phyloP scores from a whole-genome alignment of 2,113 vertebrate genomes.

The Calypte anna region DNA sequence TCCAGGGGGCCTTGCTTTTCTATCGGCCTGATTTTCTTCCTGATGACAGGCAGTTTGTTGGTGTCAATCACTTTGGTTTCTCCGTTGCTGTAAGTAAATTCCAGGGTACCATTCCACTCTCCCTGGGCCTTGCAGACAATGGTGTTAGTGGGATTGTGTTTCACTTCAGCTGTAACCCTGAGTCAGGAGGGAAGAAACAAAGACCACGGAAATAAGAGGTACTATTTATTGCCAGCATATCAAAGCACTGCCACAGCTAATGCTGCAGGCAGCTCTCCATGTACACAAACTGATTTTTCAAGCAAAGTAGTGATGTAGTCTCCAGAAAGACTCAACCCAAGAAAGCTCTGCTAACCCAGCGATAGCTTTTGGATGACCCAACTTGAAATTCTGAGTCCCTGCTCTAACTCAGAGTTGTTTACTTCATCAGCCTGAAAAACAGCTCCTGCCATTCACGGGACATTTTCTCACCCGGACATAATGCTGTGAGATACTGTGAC shows the following conservation, averaged over 20 bases:
- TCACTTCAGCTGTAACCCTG: conserved; percentile 94
- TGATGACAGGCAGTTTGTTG: conserved; percentile 81
- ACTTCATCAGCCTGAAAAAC: not conserved
- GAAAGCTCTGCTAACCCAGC: not conserved
- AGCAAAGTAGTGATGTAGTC: not conserved
- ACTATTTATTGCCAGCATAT: not conserved
- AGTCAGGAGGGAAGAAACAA: not conserved
- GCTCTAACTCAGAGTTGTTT: not conserved
- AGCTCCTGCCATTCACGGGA: not conserved
- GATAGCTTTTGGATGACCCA: not conserved
- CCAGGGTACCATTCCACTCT: conserved; percentile 92
- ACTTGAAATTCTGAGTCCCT: not conserved
- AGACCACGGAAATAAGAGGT: not conserved
- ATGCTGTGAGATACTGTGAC: not conserved
- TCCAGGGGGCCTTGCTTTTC: conserved; percentile 88
- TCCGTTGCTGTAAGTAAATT: conserved; percentile 92
- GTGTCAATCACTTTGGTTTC: conserved; percentile 95
- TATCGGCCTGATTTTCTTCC: conserved; percentile 86
- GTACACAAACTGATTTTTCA: not conserved
- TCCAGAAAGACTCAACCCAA: not conserved
- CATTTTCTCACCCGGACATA: not conserved
- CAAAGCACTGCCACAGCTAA: not conserved
- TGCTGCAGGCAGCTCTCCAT: not conserved
- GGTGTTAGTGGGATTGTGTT: conserved; percentile 90
- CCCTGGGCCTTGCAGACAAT: conserved; percentile 94